Base-by-base conservation (phyloP, 2,113 vertebrate genomes). In the Fukomys damarensis region DNA sequence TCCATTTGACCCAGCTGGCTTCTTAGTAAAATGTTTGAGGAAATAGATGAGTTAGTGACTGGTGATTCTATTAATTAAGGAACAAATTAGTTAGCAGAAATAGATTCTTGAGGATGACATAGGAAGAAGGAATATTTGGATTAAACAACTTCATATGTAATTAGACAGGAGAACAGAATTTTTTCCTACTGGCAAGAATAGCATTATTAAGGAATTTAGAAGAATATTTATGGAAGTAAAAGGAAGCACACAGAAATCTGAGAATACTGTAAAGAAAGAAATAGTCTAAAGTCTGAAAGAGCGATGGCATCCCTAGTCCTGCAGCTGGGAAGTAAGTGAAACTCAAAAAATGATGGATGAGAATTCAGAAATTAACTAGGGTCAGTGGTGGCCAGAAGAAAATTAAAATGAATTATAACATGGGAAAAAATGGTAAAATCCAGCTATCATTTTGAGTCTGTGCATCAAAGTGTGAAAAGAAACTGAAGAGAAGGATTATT, bases 331-430 rank as follows among this genome's bases (percentile, higher is more conserved):
- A 77, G 79, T 65, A 74, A 96, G 63, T 93, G 92, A 91, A 89
- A 87, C 49, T 86, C 66, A 70, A 79, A 93, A 95, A 93, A 63
- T 77, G 38, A 92, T 85, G 84, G 38, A 63, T 89, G 76, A 41
- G 76, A 86, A 94, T 94, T 97, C 87, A 96, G 90, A 96, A 96
- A 92, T 90, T 96, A 96, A 54, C 87, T 84, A 43, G 70, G 30
- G 72, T 96, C 74, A 83, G 46, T 58, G 65, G 43, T 84, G 89
- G 32, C 72, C 41, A 85, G 74, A 96, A 86, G 76, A 80, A 92
- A 70, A 86, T 63, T 26, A 49, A 72, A 80, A 80, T 97, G 41
- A 90, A 90, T 68, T 84, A 66, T 83, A 97, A 79, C 63, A 26
- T 49, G 59, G 28, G 9, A 16, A 19, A 77, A 83, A 87, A 86